Evolutionary conservation across 2,797 vertebrate species (phyloP), one percentile per base, ranked within the genome.

Genomic region (Euthynnus affinis): DNA sequence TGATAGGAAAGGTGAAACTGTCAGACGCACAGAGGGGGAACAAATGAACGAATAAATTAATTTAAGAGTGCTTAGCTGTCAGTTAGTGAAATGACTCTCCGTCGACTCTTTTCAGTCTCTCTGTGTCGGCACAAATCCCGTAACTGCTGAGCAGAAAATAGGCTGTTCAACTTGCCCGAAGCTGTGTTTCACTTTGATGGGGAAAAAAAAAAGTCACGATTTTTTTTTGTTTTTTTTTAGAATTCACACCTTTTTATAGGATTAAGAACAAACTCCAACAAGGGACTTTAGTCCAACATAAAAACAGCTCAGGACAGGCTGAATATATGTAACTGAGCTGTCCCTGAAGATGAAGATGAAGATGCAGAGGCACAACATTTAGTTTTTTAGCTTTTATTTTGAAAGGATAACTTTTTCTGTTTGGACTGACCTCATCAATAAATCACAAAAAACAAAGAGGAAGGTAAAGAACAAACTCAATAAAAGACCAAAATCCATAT

Each of bases 21-120:
- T 75, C 37, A 14, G 81, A 48, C 15, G 69, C 69, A 55, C 51
- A 61, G 55, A 52, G 52, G 42, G 1, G 72, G 76, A 72, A 68
- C 81, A 76, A 68, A 79, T 62, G 76, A 52, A 52, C 0, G 58
- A 80, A 60, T 62, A 48, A 53, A 80, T 77, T 25, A 18, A 78
- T 74, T 49, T 56, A 9, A 15, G 34, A 56, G 78, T 5, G 68
- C 69, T 80, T 52, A 9, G 64, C 73, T 2, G 42, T 46, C 77
- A 55, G 72, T 48, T 46, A 0, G 52, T 20, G 69, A 20, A 71
- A 64, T 4, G 1, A 4, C 23, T 81, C 74, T 78, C 58, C 17
- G 57, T 3, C 46, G 73, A 46, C 75, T 67, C 57, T 69, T 20
- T 12, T 49, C 65, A 23, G 48, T 4, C 66, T 48, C 29, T 56